These are phyloP conservation scores for Diprion similis DNA, from an alignment of 1,140 invertebrate genomes.

Conservation along the genomic window DNA sequence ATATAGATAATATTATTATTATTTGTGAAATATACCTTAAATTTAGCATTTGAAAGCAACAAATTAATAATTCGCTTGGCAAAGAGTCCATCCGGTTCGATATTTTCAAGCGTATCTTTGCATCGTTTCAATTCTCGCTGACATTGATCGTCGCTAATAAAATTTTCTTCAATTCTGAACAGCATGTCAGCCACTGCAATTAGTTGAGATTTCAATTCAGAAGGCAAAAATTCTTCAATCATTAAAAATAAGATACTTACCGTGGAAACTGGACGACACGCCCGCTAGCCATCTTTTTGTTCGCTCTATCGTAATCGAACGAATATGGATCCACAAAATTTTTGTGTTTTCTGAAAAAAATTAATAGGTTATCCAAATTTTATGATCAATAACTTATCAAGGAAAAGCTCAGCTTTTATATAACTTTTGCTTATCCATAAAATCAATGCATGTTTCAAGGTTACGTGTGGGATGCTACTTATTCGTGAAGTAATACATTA, in stretches of 20 bases:
- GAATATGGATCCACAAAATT: constrained; percentile 42
- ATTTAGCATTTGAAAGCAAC: constrained; percentile 34
- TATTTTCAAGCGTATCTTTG: constrained; percentile 25
- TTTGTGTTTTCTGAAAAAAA: constrained; percentile 9
- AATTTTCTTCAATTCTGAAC: not conserved
- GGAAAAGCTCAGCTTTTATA: too few species aligned
- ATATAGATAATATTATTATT: not conserved
- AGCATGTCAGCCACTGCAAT: constrained; percentile 11
- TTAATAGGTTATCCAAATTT: too few species aligned
- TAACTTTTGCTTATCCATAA: too few species aligned
- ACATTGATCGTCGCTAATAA: not conserved
- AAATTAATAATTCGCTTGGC: constrained; percentile 42
- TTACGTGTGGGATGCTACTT: not conserved
- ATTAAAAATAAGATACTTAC: constrained; percentile 15
- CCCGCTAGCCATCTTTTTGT: constrained; percentile 14
- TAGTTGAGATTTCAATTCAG: not conserved
- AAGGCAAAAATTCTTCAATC: not conserved
- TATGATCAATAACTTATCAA: too few species aligned
- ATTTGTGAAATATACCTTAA: constrained; percentile 34
- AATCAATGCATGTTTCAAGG: too few species aligned
- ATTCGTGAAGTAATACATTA: not conserved
- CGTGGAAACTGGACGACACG: not conserved
- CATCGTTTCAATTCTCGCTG: constrained; percentile 12
- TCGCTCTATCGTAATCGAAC: constrained; percentile 36
- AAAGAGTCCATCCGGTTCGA: constrained; percentile 36